Evolutionary conservation across 1,140 invertebrate genomes (phyloP), one percentile per base, ranked within the genome.

Genomic region (Dreissena polymorpha): DNA sequence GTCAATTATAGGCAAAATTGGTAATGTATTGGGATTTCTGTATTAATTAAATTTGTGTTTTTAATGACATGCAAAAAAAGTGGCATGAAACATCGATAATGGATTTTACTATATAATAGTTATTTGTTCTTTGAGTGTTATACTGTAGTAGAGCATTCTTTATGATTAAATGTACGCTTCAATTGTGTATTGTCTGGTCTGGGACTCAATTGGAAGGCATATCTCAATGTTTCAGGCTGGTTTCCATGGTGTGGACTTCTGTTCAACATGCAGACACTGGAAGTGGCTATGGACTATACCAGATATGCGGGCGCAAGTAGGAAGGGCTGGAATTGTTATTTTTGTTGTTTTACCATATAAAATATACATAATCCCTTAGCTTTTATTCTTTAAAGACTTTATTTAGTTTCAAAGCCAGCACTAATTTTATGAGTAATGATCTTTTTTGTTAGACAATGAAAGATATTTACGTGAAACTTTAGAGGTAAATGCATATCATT

Each of bases 171-270:
- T 39, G 39, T 39, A 39, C 8, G 39, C 39, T 39, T 39, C 39
- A 5, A 39, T 39, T 39, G 2, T 39, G 39, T 8, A 39, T 39
- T 2, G 39, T 39, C 39, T 5, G 8, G 39, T 39, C 39, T 5
- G 39, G 8, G 3, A 39, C 39, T 5, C 39, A 39, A 39, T 39
- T 39, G 39, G 39, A 39, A 39, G 39, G 39, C 39, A 29, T 49
- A 29, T 64, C 51, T 77, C 10, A 0, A 51, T 68, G 13, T 14
- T 25, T 21, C 51, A 57, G 76, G 70, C 16, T 79, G 76, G 76
- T 79, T 79, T 60, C 76, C 76, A 25, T 79, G 76, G 76, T 79
- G 76, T 49, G 76, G 76, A n/a, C 13, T 71, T 18, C 21, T 51
- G 18, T 55, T 70, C 12, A 79, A 70, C 39, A 79, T 53, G 18